phyloP scores from a whole-genome alignment of 35 echinoderm and acorn worm genomes.

The Eucidaris tribuloides region DNA sequence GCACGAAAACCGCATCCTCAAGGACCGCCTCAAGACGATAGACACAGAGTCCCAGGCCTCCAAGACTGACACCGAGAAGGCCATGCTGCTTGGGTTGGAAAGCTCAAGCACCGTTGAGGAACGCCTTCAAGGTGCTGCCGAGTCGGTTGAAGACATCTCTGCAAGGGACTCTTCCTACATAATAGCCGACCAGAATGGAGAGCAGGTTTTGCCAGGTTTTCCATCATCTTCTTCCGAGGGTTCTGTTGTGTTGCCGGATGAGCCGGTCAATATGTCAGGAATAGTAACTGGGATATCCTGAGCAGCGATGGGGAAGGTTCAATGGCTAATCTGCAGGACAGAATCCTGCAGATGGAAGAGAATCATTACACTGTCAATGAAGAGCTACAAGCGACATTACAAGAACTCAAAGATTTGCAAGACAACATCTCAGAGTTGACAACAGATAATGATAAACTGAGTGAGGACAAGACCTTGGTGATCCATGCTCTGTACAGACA shows the following conservation, averaged over 20 bases:
- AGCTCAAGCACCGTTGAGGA: conserved; percentile 3
- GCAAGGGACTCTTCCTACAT: conserved; percentile 36
- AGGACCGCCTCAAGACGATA: conserved; percentile 57
- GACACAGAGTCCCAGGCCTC: conserved; percentile 56
- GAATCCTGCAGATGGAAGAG: conserved; percentile 99
- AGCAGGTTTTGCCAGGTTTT: conserved; percentile 67
- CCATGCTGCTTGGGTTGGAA: conserved; percentile 70
- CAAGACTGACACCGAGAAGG: conserved; percentile 91
- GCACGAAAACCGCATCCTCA: conserved; percentile 81
- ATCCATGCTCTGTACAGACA: conserved; percentile 71
- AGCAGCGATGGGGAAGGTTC: conserved; percentile 98
- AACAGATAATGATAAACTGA: conserved; percentile 82
- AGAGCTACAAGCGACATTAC: conserved; percentile 90
- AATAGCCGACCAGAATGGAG: conserved; percentile 66
- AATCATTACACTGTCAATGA: conserved; percentile 98
- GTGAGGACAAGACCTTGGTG: conserved; percentile 76
- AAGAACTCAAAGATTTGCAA: conserved; percentile 93
- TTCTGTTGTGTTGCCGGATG: conserved; percentile 41
- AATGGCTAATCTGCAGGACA: conserved; percentile 88
- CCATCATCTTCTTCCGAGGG: conserved; percentile 84
- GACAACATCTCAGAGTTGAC: conserved; percentile 73
- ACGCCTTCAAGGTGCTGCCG: conserved; percentile 1
- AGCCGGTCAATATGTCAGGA: conserved; percentile 42
- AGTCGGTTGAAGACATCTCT: conserved; percentile 26
- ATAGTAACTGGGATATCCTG: conserved; percentile 93